Percentiles rank a stretch among this genome's conserved stretches.
These are phyloP conservation scores for Drosophila kohkoa DNA, from an alignment of 1,140 invertebrate genomes.

Conservation along the genomic window DNA sequence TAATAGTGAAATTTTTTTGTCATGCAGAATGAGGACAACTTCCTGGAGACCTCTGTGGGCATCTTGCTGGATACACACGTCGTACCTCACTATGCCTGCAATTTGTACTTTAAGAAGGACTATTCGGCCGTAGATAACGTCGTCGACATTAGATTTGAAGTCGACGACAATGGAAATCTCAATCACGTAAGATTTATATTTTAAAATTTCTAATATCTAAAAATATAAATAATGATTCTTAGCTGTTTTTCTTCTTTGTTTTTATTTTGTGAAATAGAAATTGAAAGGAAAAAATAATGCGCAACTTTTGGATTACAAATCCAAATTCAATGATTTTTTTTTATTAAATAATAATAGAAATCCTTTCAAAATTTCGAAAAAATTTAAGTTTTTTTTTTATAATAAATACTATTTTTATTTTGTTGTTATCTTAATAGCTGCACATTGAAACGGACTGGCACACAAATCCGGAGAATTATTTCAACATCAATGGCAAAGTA, in stretches of 20 bases:
- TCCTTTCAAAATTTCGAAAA: no score
- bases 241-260: no score
- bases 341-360: no score
- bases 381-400: no score
- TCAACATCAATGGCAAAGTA: slow-evolving; percentile 69
- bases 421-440: slow-evolving; percentile 39
- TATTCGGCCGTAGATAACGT: slow-evolving; percentile 88
- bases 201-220: no score
- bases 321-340: no score
- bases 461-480: slow-evolving; percentile 44
- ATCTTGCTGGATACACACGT: slow-evolving; percentile 87
- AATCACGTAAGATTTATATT: slow-evolving; percentile 58
- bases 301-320: no score
- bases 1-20: slow-evolving; percentile 15
- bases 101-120: slow-evolving; percentile 88
- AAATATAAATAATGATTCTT: no score
- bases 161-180: slow-evolving; percentile 73
- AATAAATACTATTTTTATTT: neutral
- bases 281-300: no score
- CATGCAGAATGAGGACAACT: slow-evolving; percentile 86
- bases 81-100: slow-evolving; percentile 88
- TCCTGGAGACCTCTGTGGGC: slow-evolving; percentile 86
- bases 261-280: no score
- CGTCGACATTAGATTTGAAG: slow-evolving; percentile 86
- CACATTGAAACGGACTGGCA: slow-evolving; percentile 71